Conservation (phyloP, 2,888 invertebrate species). For the Leucophora obtusa region DNA sequence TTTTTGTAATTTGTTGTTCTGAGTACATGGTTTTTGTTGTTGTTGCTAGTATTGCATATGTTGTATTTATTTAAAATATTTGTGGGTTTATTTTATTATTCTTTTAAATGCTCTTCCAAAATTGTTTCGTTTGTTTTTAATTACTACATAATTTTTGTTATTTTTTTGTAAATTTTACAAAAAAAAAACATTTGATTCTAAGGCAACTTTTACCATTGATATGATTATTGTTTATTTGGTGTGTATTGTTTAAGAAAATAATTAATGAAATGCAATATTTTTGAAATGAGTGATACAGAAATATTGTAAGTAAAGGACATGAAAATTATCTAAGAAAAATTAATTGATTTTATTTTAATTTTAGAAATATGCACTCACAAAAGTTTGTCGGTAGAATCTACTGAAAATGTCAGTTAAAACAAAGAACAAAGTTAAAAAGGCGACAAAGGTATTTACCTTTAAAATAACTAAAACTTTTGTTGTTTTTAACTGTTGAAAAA, state of each 20-base stretch:
- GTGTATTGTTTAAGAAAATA: slow-evolving; percentile 54
- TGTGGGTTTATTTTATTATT: slow-evolving; percentile 35
- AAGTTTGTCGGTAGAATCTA: too few relatives aligned
- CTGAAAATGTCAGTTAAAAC: too few relatives aligned
- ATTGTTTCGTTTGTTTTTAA: slow-evolving; percentile 65
- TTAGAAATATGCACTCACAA: too few relatives aligned
- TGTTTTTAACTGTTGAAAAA: too few relatives aligned
- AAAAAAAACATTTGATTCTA: slow-evolving; percentile 72
- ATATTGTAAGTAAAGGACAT: too few relatives aligned
- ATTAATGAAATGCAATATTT: slow-evolving; percentile 19
- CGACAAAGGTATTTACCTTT: too few relatives aligned
- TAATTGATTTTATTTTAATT: too few relatives aligned
- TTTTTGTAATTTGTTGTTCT: slow-evolving; percentile 12
- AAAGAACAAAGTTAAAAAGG: too few relatives aligned
- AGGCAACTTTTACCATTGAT: slow-evolving; percentile 78
- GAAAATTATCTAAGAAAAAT: too few relatives aligned
- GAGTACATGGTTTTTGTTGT: slow-evolving; percentile 65
- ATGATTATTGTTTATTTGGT: slow-evolving; percentile 68
- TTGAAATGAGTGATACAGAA: background rate
- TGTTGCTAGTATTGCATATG: slow-evolving; percentile 40
- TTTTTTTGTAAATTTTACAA: slow-evolving; percentile 58
- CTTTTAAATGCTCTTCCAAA: slow-evolving; percentile 72
- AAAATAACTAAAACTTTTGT: too few relatives aligned
- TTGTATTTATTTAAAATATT: slow-evolving; percentile 12
- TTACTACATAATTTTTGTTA: slow-evolving; percentile 38